These are phyloP conservation scores for Drosophila pandora DNA, from an alignment of 1,140 invertebrate species.

Conservation along the genomic window DNA sequence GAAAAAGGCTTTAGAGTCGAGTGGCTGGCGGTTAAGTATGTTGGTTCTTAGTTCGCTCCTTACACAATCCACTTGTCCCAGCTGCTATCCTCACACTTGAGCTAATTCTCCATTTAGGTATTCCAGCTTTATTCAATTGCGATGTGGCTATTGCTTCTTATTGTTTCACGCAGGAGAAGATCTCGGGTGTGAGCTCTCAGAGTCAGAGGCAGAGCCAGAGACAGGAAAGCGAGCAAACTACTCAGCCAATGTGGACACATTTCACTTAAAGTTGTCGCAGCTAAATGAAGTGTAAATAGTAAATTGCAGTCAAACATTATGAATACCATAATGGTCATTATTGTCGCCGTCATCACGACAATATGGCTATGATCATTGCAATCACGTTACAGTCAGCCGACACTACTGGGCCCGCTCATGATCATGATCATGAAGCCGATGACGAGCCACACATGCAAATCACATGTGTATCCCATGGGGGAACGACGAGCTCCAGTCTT, in stretches of 20 bases:
- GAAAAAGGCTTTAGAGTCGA: constrained; percentile 35
- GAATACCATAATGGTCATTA: constrained; percentile 63
- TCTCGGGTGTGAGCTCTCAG: constrained; percentile 30
- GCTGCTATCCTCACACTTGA: constrained; percentile 44
- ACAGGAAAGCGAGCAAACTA: constrained; percentile 50
- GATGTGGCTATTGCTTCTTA: constrained; percentile 41
- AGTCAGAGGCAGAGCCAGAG: constrained; percentile 32
- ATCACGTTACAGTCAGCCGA: constrained; percentile 34
- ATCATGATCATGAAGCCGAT: constrained; percentile 68
- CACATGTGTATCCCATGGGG: constrained; percentile 65
- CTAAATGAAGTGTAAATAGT: constrained; percentile 82
- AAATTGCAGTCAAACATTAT: constrained; percentile 81
- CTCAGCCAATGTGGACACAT: constrained; percentile 76
- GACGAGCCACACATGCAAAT: constrained; percentile 78
- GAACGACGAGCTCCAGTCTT: constrained; percentile 5
- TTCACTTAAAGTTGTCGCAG: constrained; percentile 79
- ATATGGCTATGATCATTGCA: constrained; percentile 35
- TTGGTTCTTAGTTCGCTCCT: constrained; percentile 30
- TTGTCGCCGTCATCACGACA: constrained; percentile 15
- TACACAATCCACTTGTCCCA: constrained; percentile 44
- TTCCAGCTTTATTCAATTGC: constrained; percentile 51
- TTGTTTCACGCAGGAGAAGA: constrained; percentile 26
- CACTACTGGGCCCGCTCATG: constrained; percentile 27
- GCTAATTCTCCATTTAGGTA: constrained; percentile 68
- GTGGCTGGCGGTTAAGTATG: constrained; percentile 22